Evolutionary conservation across 2,888 invertebrate species (phyloP).

Genomic region (Ernsta delagoae): DNA sequence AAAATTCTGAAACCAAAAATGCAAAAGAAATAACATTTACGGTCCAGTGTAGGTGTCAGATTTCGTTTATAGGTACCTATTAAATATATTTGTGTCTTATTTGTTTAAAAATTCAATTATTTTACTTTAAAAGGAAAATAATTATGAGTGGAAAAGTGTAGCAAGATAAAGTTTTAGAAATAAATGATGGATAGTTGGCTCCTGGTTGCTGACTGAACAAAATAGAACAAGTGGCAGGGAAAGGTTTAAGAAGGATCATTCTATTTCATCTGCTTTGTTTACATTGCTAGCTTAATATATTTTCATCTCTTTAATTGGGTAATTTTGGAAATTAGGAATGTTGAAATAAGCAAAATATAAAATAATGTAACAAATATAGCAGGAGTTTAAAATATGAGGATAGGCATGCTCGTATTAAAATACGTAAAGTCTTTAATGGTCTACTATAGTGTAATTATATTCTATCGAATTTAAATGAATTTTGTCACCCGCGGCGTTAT

Average conservation of each 20-base stretch:
- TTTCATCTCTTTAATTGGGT: too few relatives aligned
- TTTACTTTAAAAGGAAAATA: background rate
- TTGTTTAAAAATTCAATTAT: background rate
- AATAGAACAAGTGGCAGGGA: background rate
- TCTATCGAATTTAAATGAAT: too few relatives aligned
- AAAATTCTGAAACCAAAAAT: background rate
- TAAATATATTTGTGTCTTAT: background rate
- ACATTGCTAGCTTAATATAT: too few relatives aligned
- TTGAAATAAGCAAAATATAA: too few relatives aligned
- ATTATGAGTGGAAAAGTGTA: background rate
- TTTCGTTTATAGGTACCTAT: constrained; percentile 10
- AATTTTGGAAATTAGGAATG: too few relatives aligned
- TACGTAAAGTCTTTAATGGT: constrained; percentile 15
- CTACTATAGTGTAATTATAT: too few relatives aligned
- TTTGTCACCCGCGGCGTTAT: background rate
- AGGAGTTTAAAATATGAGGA: background rate
- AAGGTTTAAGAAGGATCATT: constrained; percentile 2
- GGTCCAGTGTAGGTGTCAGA: background rate
- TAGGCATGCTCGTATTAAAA: constrained; percentile 18
- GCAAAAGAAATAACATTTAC: background rate
- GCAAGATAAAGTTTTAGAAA: background rate
- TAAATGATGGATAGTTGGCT: background rate
- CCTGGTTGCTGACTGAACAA: constrained; percentile 15
- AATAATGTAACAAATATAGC: too few relatives aligned
- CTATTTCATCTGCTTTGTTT: background rate